Conservation (phyloP, 2,888 invertebrate species). For the Noctua pronuba region DNA sequence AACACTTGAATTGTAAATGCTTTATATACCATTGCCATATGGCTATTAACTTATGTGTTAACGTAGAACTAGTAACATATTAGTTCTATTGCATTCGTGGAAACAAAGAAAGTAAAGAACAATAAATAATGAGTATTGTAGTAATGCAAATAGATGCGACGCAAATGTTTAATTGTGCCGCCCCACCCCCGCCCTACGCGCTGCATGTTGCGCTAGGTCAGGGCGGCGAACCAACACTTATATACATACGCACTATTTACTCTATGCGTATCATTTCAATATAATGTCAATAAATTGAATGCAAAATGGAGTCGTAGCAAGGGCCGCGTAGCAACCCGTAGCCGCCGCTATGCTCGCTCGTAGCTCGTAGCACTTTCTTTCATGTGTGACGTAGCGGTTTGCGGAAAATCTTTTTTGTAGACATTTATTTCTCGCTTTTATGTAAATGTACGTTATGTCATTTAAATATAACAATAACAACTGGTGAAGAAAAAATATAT, state of each 20-base stretch:
- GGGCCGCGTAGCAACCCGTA: slow-evolving; percentile 60
- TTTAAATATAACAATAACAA: slow-evolving; percentile 52
- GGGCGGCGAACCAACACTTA: slow-evolving; percentile 51
- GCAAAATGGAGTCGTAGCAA: slow-evolving; percentile 54
- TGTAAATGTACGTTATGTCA: slow-evolving; percentile 34
- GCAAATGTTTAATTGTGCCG: slow-evolving; percentile 25
- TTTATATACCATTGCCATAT: neutral
- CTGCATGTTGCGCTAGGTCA: slow-evolving; percentile 72
- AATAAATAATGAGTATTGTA: slow-evolving; percentile 25
- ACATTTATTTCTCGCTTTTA: slow-evolving; percentile 27
- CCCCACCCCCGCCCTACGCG: slow-evolving; percentile 48
- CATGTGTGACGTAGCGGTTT: slow-evolving; percentile 52
- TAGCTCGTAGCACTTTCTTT: slow-evolving; percentile 71
- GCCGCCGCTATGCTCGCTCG: slow-evolving; percentile 44
- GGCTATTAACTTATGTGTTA: neutral
- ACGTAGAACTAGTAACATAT: slow-evolving; percentile 12
- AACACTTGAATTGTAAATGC: neutral
- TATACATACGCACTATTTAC: slow-evolving; percentile 41
- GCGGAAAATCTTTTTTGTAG: slow-evolving; percentile 56
- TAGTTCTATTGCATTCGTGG: neutral
- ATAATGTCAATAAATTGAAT: slow-evolving; percentile 24
- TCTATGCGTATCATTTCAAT: slow-evolving; percentile 31
- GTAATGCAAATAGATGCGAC: slow-evolving; percentile 44
- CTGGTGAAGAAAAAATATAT: slow-evolving; percentile 9
- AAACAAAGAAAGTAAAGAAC: slow-evolving; percentile 38